Base-by-base conservation (phyloP, 2,888 invertebrate species). In the Agrotis ipsilon region DNA sequence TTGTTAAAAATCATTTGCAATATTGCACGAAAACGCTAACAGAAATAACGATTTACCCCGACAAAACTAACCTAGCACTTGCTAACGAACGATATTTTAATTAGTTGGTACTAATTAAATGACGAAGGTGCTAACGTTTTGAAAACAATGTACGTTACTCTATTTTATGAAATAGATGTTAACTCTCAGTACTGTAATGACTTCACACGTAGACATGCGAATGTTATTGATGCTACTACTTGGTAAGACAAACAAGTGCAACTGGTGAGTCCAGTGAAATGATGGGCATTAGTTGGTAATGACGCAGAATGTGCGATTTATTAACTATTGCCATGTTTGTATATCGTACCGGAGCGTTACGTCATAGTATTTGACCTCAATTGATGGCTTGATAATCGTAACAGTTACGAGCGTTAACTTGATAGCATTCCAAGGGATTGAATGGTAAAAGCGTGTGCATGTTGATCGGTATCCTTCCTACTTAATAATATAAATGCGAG, bases 301-400 rank as follows among this genome's bases (percentile, higher is more conserved):
- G 77, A 61, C 63, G 77, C 57, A 76, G 62, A 78, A 57, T 65
- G 46, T 68, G 64, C 57, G 16, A 46, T 63, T 68, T 81, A 65
- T 65, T 76, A 72, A 66, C 62, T 73, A 49, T 39, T 78, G n/a
- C 59, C 39, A 52, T 67, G 72, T 83, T 71, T 81, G 32, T 62
- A 76, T 65, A 75, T 63, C 54, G 62, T 39, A 70, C 63, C 39
- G 57, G 65, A 49, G 52, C 46, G 64, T 72, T 58, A 81, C 84
- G 84, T 83, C 78, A 81, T 61, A 65, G 49, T 76, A 63, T 71
- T 68, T 73, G 75, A 78, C 82, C 82, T 73, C 69, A 81, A 83
- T 75, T 73, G 54, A 80, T 80, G 72, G 66, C 48, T 70, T 78
- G 72, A 82, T 82, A 81, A 83, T 84, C 71, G 39, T 75, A 71